Percentiles rank a stretch among this genome's conserved stretches.
These are phyloP conservation scores for Ametastegia equiseti DNA, from an alignment of 2,888 invertebrate genomes.

Conservation along the genomic window DNA sequence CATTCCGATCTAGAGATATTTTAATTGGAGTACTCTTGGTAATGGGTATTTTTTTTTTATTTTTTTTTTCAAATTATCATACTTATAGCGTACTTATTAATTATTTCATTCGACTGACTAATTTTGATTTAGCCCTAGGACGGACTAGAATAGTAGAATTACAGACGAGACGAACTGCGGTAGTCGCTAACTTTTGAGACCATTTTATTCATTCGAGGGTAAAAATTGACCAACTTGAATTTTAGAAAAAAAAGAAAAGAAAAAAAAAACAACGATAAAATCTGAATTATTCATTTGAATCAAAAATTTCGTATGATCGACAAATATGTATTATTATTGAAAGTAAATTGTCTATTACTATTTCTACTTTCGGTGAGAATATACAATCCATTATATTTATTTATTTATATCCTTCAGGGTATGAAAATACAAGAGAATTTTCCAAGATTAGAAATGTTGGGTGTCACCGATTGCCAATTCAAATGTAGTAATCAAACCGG, in stretches of 20 bases:
- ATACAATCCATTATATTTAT: neutral
- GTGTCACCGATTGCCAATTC: too few relatives aligned
- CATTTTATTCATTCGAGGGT: neutral
- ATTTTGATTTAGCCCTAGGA: slow-evolving; percentile 68
- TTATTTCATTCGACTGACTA: slow-evolving; percentile 60
- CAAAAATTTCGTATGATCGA: too few relatives aligned
- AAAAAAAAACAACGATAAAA: too few relatives aligned
- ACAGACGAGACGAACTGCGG: neutral
- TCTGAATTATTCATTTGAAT: too few relatives aligned
- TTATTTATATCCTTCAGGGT: too few relatives aligned
- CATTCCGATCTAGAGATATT: slow-evolving; percentile 36
- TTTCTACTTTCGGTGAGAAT: neutral
- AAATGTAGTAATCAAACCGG: too few relatives aligned
- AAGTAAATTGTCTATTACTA: neutral
- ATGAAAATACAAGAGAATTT: too few relatives aligned
- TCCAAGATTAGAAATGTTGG: too few relatives aligned
- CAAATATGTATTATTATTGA: too few relatives aligned
- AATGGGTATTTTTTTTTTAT: too few relatives aligned
- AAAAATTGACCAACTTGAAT: neutral
- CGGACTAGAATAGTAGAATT: slow-evolving; percentile 49
- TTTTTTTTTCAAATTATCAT: slow-evolving; percentile 60
- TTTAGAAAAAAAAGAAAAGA: too few relatives aligned
- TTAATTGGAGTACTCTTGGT: neutral
- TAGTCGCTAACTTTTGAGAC: slow-evolving; percentile 4
- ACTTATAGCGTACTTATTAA: slow-evolving; percentile 51